Percentiles rank a stretch among this genome's conserved stretches.
These are phyloP conservation scores for Myioborus miniatus DNA, from an alignment of 2,797 vertebrate species.

Conservation along the genomic window DNA sequence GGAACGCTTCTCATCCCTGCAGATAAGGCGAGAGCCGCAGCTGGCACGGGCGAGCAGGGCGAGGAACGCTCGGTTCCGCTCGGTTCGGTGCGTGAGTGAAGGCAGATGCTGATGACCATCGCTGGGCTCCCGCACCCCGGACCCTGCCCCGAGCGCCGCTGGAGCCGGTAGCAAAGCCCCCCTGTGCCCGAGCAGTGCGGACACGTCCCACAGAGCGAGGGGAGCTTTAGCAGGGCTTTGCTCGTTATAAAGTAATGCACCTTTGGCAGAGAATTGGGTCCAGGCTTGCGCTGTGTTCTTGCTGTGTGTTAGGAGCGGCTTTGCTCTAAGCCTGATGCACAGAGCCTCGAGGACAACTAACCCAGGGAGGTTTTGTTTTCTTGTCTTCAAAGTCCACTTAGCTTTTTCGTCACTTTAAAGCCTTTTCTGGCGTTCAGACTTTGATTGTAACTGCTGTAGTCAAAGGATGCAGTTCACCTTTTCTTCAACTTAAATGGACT, in stretches of 20 bases:
- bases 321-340: rapidly evolving
- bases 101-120: rapidly evolving
- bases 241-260: rapidly evolving
- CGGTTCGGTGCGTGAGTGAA: rapidly evolving
- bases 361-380: not conserved
- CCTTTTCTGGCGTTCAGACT: rapidly evolving
- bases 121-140: not conserved
- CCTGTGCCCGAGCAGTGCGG: not conserved
- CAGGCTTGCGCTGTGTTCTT: rapidly evolving
- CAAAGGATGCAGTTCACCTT: not conserved
- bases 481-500: not conserved
- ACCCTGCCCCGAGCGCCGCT: not conserved
- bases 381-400: not conserved
- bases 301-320: not conserved
- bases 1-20: rapidly evolving
- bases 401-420: rapidly evolving
- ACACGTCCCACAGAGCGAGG: rapidly evolving
- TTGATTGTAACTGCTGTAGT: not conserved
- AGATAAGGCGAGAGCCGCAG: rapidly evolving
- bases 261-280: rapidly evolving
- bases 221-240: rapidly evolving
- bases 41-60: rapidly evolving
- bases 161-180: rapidly evolving
- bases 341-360: not conserved
- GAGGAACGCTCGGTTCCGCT: not conserved